These are phyloP conservation scores for Drosophila bipectinata DNA, from an alignment of 1,140 invertebrate genomes.

Conservation along the genomic window DNA sequence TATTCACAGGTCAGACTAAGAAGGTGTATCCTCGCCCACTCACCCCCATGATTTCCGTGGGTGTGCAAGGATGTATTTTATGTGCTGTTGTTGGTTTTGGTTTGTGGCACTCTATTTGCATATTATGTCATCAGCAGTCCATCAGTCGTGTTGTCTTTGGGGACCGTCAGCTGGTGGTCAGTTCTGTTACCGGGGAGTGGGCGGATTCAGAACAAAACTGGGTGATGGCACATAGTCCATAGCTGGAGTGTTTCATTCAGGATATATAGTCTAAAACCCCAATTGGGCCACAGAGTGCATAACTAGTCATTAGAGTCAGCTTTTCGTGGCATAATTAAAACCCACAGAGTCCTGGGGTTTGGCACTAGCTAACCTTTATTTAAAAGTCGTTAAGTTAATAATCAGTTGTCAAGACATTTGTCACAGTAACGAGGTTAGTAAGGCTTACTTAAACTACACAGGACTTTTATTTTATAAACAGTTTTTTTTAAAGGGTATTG, in stretches of 20 bases:
- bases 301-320: slow-evolving; percentile 66
- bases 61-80: slow-evolving; percentile 25
- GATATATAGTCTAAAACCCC: slow-evolving; percentile 54
- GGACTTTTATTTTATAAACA: not conserved
- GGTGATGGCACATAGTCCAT: slow-evolving; percentile 20
- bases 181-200: not conserved
- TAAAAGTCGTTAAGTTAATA: slow-evolving; percentile 58
- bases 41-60: slow-evolving; percentile 12
- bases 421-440: slow-evolving; percentile 72
- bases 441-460: slow-evolving; percentile 5
- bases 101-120: slow-evolving; percentile 67
- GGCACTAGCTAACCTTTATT: slow-evolving; percentile 12
- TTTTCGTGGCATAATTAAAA: slow-evolving; percentile 54
- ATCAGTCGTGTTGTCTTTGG: slow-evolving; percentile 70
- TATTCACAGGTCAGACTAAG: slow-evolving; percentile 60
- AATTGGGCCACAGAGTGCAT: slow-evolving; percentile 32
- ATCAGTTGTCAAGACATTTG: slow-evolving; percentile 40
- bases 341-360: slow-evolving; percentile 2
- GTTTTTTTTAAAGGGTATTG: not conserved
- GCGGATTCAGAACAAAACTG: not conserved
- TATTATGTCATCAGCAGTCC: slow-evolving; percentile 80
- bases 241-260: slow-evolving; percentile 61
- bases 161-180: slow-evolving; percentile 66
- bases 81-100: slow-evolving; percentile 42
- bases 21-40: slow-evolving; percentile 2